phyloP scores from a whole-genome alignment of 2,113 vertebrate species.

The Aegithalos caudatus region DNA sequence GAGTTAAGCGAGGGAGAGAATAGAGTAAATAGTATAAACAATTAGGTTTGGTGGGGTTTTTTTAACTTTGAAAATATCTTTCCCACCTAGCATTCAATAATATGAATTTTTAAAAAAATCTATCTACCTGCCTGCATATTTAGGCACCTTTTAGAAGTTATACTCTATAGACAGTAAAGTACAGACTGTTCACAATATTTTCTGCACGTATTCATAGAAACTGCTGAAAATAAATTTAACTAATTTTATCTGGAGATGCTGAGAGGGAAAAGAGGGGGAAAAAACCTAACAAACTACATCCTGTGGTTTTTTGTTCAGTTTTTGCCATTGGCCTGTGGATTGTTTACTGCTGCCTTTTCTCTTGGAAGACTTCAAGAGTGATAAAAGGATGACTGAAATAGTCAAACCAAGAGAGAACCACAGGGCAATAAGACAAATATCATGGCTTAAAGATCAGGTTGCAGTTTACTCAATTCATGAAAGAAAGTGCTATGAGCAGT shows the following conservation, averaged over 20 bases:
- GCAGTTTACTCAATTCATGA: neutral
- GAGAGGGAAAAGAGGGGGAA: accelerated
- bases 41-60: too few species aligned
- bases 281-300: neutral
- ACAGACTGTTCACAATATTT: neutral
- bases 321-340: neutral
- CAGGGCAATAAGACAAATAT: neutral
- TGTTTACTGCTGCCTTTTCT: neutral
- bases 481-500: neutral
- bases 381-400: neutral
- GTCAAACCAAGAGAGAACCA: neutral
- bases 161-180: neutral
- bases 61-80: neutral
- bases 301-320: neutral
- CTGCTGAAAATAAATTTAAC: neutral
- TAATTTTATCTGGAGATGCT: neutral
- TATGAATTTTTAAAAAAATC: neutral
- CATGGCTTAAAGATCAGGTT: neutral
- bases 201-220: neutral
- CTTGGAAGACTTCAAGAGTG: neutral
- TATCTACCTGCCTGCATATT: neutral
- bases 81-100: neutral
- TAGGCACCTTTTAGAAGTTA: neutral
- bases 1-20: neutral
- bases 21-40: neutral